Conservation (phyloP, 2,797 vertebrate genomes). For the Acropternis orthonyx region DNA sequence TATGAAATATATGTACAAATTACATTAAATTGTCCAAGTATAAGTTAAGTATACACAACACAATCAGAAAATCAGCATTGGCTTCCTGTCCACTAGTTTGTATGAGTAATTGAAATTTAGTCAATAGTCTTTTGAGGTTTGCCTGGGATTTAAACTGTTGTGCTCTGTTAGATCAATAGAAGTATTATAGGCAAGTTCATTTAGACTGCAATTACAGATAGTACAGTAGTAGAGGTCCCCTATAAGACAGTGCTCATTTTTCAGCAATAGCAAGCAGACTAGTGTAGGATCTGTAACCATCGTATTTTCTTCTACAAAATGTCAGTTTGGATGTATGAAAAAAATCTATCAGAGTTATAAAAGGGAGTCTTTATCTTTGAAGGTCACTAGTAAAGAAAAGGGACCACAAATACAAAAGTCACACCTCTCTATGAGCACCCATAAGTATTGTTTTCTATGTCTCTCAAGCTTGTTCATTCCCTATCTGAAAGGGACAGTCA, state of each 20-base stretch:
- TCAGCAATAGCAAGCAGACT: not conserved
- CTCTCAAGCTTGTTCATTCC: not conserved
- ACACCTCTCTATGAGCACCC: not conserved
- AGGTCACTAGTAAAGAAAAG: not conserved
- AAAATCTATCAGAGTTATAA: not conserved
- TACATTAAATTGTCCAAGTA: not conserved
- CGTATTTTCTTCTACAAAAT: not conserved
- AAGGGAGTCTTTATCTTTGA: conserved; percentile 24
- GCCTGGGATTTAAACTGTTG: not conserved
- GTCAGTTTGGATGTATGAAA: not conserved
- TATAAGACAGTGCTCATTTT: not conserved
- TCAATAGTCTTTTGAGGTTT: not conserved
- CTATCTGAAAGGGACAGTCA: not conserved
- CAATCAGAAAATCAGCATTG: not conserved
- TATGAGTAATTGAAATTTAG: not conserved
- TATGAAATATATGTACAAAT: not conserved
- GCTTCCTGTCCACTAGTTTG: not conserved
- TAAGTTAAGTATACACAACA: not conserved
- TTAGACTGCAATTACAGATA: not conserved
- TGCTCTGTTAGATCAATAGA: conserved; percentile 10
- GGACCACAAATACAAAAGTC: not conserved
- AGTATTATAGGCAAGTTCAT: not conserved
- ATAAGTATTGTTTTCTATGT: not conserved
- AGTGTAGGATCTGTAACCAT: not conserved
- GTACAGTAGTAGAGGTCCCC: not conserved